phyloP scores from a whole-genome alignment of 2,113 vertebrate genomes.

The Macquaria australasica region DNA sequence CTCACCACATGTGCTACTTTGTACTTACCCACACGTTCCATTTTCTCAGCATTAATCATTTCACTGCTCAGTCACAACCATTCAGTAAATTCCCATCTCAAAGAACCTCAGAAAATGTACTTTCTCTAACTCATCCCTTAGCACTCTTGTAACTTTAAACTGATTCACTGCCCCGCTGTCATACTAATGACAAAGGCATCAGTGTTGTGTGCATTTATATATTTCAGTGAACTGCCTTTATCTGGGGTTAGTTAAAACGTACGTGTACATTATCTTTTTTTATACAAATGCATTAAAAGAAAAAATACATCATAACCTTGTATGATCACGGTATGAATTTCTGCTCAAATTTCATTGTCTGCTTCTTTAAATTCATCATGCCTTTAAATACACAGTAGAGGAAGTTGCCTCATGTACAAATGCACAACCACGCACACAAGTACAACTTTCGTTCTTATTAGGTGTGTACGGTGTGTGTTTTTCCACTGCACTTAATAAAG shows the following conservation, averaged over 20 bases:
- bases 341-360: background rate
- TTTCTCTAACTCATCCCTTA: background rate
- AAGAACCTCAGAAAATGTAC: background rate
- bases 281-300: background rate
- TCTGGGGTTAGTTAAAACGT: background rate
- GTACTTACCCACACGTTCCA: background rate
- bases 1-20: conserved; percentile 1
- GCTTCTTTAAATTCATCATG: background rate
- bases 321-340: background rate
- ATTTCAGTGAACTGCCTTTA: background rate
- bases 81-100: background rate
- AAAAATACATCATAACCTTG: background rate
- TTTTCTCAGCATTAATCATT: conserved; percentile 23
- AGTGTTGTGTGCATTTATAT: background rate
- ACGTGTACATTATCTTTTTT: background rate
- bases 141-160: background rate
- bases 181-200: background rate
- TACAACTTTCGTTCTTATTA: background rate
- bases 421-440: background rate
- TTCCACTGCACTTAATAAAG: background rate
- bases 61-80: background rate
- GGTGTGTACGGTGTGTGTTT: background rate
- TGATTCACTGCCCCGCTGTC: background rate
- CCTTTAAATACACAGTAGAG: background rate
- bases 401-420: background rate